Evolutionary conservation across 1,140 invertebrate genomes (phyloP), one percentile per base, ranked within the genome.

Genomic region (Ditylenchus dipsaci): DNA sequence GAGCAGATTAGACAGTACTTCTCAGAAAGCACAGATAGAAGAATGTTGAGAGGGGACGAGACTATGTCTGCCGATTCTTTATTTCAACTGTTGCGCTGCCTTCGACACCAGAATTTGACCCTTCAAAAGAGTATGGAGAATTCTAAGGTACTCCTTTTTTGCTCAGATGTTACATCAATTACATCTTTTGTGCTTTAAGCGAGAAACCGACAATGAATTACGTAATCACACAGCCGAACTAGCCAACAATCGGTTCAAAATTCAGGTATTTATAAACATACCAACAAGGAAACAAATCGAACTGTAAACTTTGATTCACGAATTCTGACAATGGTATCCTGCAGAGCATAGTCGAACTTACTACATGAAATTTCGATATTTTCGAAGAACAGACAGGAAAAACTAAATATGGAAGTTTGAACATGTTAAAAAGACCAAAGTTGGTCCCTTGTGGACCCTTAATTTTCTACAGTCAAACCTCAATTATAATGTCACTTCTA

Each of bases 181-280:
- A 26, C n/a, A 30, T 15, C 15, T 67, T 19, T 33, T 0, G 11
- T 11, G 15, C 33, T 62, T 77, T 17, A 8, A 78, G 76, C 29
- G 53, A 68, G 72, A 78, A 57, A 53, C 75, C 0, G 73, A 78
- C 1, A 57, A 49, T 26, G 69, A 74, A 68, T 19, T 74, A n/a
- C 53, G 61, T 1, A 74, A 65, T 13, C 75, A 78, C 56, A 53
- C 57, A 26, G 45, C 67, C 13, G 74, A 78, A 42, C 38, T 74
- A 17, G 71, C 74, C 19, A 57, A 77, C 33, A 38, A 26, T n/a
- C 49, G 70, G 5, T 74, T 75, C 45, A 68, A 72, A 74, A 77
- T 74, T 17, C 75, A 77, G 73, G 74, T 76, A 17, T 67, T 9
- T 69, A n/a, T n/a, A n/a, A n/a, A n/a, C n/a, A n/a, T n/a, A n/a